phyloP scores from a whole-genome alignment of 1,140 invertebrate species.

The Orussus abietinus region DNA sequence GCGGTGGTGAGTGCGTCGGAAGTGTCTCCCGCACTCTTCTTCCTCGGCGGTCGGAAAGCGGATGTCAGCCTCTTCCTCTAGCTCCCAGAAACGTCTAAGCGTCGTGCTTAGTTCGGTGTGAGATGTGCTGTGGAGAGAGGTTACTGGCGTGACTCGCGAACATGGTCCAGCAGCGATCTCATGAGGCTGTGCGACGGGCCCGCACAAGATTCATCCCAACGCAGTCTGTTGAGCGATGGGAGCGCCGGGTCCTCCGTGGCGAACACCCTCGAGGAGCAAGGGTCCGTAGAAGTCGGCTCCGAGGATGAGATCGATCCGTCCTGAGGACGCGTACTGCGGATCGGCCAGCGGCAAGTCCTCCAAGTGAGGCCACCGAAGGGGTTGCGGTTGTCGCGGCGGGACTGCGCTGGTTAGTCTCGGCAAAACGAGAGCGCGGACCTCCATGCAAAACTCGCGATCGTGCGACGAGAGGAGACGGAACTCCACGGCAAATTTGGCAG shows the following conservation, averaged over 20 bases:
- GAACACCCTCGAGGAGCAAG: background rate
- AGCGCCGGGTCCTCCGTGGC: background rate
- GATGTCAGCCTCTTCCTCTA: constrained; percentile 6
- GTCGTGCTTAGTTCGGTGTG: background rate
- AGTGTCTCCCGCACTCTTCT: background rate
- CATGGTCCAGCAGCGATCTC: too few species aligned
- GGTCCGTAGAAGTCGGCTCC: constrained; percentile 10
- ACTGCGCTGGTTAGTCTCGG: constrained; percentile 5
- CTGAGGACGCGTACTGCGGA: constrained; percentile 7
- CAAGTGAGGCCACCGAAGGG: too few species aligned
- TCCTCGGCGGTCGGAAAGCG: background rate
- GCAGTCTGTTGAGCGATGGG: too few species aligned
- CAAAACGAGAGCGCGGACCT: constrained; percentile 3
- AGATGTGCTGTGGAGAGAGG: background rate
- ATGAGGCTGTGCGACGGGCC: too few species aligned
- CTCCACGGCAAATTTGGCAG: background rate
- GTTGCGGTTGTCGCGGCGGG: too few species aligned
- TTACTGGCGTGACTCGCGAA: too few species aligned
- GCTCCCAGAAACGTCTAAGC: constrained; percentile 12
- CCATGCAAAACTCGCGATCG: background rate
- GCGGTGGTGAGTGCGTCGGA: background rate
- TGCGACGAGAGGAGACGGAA: too few species aligned
- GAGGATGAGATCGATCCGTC: constrained; percentile 14
- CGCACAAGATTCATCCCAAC: too few species aligned
- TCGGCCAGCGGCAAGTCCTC: too few species aligned